A percentile compares a stretch with the other conserved stretches of the same genome.
Conservation (phyloP, 1,140 invertebrate genomes). For the Zeugodacus cucurbitae region DNA sequence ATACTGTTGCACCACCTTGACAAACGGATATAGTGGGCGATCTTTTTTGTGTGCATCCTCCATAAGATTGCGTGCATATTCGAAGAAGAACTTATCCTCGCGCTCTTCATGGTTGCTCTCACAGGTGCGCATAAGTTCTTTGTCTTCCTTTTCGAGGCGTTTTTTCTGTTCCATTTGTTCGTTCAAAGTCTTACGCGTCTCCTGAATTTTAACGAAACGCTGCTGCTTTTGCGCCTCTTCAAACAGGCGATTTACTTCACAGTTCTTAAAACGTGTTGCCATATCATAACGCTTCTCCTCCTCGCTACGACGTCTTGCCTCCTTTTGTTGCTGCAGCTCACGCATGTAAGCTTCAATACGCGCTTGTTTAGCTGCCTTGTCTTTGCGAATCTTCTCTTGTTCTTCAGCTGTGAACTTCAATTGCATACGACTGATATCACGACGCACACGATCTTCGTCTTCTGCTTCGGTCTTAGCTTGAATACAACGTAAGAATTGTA, state of each 20-base stretch:
- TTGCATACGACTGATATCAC: slow-evolving; percentile 52
- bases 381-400: slow-evolving; percentile 44
- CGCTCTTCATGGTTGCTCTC: neutral
- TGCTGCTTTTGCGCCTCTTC: slow-evolving; percentile 37
- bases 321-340: slow-evolving; percentile 51
- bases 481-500: slow-evolving; percentile 42
- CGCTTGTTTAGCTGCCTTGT: slow-evolving; percentile 46
- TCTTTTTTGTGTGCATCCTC: slow-evolving; percentile 54
- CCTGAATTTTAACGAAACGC: neutral
- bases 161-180: slow-evolving; percentile 40
- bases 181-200: slow-evolving; percentile 3
- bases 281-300: slow-evolving; percentile 46
- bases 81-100: slow-evolving; percentile 58
- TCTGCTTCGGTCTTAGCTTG: slow-evolving; percentile 1
- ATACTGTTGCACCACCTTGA: slow-evolving; percentile 52
- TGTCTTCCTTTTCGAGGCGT: neutral
- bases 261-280: slow-evolving; percentile 46
- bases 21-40: slow-evolving; percentile 53
- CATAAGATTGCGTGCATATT: slow-evolving; percentile 58
- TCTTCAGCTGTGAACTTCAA: slow-evolving; percentile 57
- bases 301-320: slow-evolving; percentile 40
- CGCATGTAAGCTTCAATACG: slow-evolving; percentile 49
- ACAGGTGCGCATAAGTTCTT: neutral
- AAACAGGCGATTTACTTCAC: slow-evolving; percentile 41
- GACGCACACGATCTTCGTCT: slow-evolving; percentile 39